These are phyloP conservation scores for Oophaga sylvatica DNA, from an alignment of 2,797 vertebrate species.

Conservation along the genomic window DNA sequence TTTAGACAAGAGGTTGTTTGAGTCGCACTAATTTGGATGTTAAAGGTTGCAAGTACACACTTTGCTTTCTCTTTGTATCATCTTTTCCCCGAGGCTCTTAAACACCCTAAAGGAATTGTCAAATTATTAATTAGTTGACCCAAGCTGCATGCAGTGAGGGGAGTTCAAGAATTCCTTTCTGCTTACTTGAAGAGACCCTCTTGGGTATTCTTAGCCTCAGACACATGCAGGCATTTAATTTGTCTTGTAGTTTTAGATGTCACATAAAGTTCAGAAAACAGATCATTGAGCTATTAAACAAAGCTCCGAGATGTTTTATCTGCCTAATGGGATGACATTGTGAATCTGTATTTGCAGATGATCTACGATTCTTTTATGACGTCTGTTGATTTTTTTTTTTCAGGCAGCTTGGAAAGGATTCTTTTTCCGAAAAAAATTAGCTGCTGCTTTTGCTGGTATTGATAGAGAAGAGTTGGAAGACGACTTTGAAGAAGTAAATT, in stretches of 20 bases:
- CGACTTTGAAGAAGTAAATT: slow-evolving; percentile 85
- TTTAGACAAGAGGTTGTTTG: slow-evolving; percentile 68
- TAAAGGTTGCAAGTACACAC: slow-evolving; percentile 65
- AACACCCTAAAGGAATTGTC: slow-evolving; percentile 84
- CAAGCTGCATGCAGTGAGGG: slow-evolving; percentile 79
- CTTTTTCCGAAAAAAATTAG: slow-evolving; percentile 83
- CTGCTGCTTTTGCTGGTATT: slow-evolving; percentile 80
- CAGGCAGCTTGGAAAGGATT: slow-evolving; percentile 93
- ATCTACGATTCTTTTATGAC: slow-evolving; percentile 82
- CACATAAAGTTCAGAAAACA: slow-evolving; percentile 97
- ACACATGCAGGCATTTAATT: slow-evolving; percentile 88
- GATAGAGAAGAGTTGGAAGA: slow-evolving; percentile 80
- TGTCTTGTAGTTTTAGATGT: slow-evolving; percentile 90
- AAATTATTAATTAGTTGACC: slow-evolving; percentile 96
- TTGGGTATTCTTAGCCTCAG: slow-evolving; percentile 89
- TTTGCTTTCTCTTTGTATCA: slow-evolving; percentile 68
- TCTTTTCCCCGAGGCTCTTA: slow-evolving; percentile 77
- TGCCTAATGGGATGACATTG: slow-evolving; percentile 91
- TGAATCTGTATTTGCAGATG: slow-evolving; percentile 86
- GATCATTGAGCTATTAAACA: slow-evolving; percentile 89
- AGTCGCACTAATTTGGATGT: slow-evolving; percentile 69
- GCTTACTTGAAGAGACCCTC: slow-evolving; percentile 78
- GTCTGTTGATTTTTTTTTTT: slow-evolving; percentile 79
- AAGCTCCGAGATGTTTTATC: slow-evolving; percentile 90
- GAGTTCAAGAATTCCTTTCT: slow-evolving; percentile 87